Percentiles rank a stretch among this genome's conserved stretches.
Conservation (phyloP, 2,888 invertebrate species). For the Flabesymbios commensalis region DNA sequence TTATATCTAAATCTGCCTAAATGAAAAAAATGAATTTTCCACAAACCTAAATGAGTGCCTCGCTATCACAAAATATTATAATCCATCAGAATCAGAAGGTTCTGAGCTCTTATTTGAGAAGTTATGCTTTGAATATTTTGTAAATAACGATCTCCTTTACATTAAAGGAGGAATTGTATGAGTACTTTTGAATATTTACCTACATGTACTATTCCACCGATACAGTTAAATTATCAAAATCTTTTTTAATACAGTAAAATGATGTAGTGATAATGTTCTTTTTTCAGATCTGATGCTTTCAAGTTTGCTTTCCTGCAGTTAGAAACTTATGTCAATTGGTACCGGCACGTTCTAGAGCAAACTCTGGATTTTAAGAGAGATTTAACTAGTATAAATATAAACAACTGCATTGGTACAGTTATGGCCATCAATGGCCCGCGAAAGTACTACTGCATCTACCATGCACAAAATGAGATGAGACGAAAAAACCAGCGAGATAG, state of each 20-base stretch:
- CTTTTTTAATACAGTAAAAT: background rate
- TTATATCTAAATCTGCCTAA: no score
- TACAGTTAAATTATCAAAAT: background rate
- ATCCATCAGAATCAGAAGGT: no score
- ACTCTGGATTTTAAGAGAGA: constrained; percentile 73
- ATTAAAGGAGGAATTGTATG: no score
- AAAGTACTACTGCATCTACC: constrained; percentile 98
- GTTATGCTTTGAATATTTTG: background rate
- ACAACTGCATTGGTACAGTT: constrained; percentile 83
- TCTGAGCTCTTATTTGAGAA: background rate
- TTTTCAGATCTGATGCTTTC: constrained; percentile 85
- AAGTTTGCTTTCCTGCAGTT: constrained; percentile 92
- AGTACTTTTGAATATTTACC: no score
- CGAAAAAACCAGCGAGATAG: background rate
- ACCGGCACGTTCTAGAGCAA: constrained; percentile 80
- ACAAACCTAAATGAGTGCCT: no score
- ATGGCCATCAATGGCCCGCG: constrained; percentile 93
- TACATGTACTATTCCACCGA: no score
- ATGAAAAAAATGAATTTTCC: no score
- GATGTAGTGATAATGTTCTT: background rate
- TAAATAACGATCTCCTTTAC: no score
- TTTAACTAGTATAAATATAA: constrained; percentile 78
- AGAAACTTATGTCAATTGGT: constrained; percentile 92
- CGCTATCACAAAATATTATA: no score
- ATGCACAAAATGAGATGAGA: constrained; percentile 60